Base-by-base conservation (phyloP, 2,888 invertebrate species). In the Ectemnius continuus region DNA sequence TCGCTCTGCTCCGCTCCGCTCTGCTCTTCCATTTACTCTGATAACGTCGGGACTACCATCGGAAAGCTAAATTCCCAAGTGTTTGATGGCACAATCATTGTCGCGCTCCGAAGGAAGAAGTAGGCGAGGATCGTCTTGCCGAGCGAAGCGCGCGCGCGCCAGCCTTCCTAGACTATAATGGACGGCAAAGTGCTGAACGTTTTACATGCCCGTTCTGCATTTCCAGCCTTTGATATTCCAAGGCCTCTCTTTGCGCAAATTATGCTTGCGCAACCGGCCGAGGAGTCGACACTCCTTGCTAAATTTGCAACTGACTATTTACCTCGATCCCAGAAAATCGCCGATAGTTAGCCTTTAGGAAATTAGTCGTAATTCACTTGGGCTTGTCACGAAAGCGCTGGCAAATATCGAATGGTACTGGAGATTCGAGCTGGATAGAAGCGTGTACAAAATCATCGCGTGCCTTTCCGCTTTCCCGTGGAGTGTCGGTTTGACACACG, bases 181-280 rank as follows among this genome's bases (percentile, higher is more conserved):
- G 36, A 36, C 8, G 36, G 11, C 8, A 52, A 70, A 52, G 52
- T 16, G 16, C 52, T 71, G 28, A 18, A 61, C 65, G 65, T 67
- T 76, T 58, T 65, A 63, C 68, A 62, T 52, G 65, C 47, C 70
- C 67, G 64, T 66, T 59, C 59, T 79, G 61, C 67, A 67, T 70
- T 68, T 70, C 57, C 60, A 73, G 47, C 65, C 65, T 72, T 74
- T 81, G 28, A 73, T 70, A 66, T 70, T 76, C 70, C 82, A 76
- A 81, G 79, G 79, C 59, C 59, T 73, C 69, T 73, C 74, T 61
- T 63, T 28, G 60, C n/a, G 36, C 36, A 36, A 36, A 36, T 8
- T 36, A 11, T 36, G 36, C 36, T 36, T 36, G 36, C 36, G 52
- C 52, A 52, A 52, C 52, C 16, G 4, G 52, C 61, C 59, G 68